phyloP scores from a whole-genome alignment of 35 echinoderm and acorn worm species.

The Ptychodera flava region DNA sequence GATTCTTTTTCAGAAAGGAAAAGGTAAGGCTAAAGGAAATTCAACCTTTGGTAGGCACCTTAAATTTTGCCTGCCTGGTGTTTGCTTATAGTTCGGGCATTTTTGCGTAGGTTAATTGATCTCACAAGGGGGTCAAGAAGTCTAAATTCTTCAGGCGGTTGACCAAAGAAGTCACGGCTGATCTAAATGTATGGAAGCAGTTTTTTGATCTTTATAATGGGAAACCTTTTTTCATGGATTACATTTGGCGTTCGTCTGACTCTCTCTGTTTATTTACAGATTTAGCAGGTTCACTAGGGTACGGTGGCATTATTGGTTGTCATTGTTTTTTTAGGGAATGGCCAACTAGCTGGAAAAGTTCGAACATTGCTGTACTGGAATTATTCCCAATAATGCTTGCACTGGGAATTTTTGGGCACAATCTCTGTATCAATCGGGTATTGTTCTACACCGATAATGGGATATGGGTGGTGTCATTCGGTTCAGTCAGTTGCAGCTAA shows the following conservation, averaged over 20 bases:
- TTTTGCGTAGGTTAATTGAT: background rate
- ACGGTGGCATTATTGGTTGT: background rate
- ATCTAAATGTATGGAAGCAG: background rate
- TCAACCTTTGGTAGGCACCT: background rate
- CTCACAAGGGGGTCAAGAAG: background rate
- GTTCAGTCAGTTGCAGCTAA: too few relatives aligned
- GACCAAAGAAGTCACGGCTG: background rate
- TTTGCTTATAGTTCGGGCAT: background rate
- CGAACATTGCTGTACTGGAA: too few relatives aligned
- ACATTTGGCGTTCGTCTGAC: background rate
- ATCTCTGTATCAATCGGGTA: too few relatives aligned
- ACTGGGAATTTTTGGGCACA: too few relatives aligned
- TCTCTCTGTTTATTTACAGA: background rate
- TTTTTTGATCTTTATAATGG: slow-evolving; percentile 8
- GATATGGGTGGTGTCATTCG: too few relatives aligned
- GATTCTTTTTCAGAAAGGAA: background rate
- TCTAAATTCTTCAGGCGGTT: background rate
- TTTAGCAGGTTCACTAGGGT: slow-evolving; percentile 3
- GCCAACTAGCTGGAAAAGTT: too few relatives aligned
- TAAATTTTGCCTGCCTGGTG: background rate
- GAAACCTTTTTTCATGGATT: background rate
- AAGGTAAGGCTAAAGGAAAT: too few relatives aligned
- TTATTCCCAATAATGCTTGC: too few relatives aligned
- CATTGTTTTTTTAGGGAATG: background rate
- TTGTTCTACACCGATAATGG: too few relatives aligned